phyloP scores from a whole-genome alignment of 1,140 invertebrate species.

The Cepaea nemoralis region DNA sequence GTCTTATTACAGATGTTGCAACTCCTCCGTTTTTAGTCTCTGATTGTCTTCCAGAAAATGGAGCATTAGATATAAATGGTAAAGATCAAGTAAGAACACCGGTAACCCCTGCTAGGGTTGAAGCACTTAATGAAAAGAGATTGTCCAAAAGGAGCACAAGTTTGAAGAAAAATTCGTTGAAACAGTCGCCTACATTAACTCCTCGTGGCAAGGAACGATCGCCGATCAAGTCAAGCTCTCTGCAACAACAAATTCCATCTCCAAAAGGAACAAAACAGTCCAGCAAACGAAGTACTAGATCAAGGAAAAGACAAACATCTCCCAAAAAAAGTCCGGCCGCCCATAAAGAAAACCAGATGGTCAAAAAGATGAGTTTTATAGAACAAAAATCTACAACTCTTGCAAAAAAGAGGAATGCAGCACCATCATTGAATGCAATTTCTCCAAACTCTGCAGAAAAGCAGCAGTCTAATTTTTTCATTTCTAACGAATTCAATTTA shows the following conservation, averaged over 20 bases:
- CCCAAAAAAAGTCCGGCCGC: background rate
- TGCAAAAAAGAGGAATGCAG: background rate
- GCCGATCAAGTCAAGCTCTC: too few relatives aligned
- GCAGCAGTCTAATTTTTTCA: background rate
- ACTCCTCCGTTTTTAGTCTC: background rate
- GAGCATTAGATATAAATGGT: background rate
- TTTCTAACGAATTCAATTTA: slow-evolving; percentile 30
- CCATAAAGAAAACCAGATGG: background rate
- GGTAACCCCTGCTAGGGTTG: background rate
- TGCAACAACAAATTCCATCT: background rate
- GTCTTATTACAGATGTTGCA: background rate
- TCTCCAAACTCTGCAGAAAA: background rate
- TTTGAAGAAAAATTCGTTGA: too few relatives aligned
- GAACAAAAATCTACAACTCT: background rate
- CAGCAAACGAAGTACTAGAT: background rate
- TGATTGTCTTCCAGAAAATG: background rate
- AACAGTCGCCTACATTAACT: too few relatives aligned
- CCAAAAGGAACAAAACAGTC: background rate
- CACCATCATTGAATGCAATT: background rate
- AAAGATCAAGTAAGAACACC: background rate
- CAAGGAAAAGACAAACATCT: background rate
- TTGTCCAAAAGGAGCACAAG: background rate
- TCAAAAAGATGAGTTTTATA: background rate
- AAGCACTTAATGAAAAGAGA: background rate
- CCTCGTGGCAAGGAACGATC: too few relatives aligned